A percentile compares a stretch with the other conserved stretches of the same genome.
phyloP scores from a whole-genome alignment of 2,888 invertebrate species.

The Crocallis elinguaria region DNA sequence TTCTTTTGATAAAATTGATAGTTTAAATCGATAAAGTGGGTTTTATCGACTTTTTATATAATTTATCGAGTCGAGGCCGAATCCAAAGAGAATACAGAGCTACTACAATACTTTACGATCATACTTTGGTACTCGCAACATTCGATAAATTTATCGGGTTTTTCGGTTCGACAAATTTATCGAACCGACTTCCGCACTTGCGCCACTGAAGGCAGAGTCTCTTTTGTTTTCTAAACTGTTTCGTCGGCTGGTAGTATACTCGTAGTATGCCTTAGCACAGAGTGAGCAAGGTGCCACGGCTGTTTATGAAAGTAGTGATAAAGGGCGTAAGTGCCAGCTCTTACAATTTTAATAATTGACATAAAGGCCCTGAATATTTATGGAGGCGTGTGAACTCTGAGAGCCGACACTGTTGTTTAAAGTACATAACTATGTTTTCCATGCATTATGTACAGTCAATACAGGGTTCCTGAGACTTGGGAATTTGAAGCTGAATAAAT shows the following conservation, averaged over 20 bases:
- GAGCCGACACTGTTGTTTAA: constrained; percentile 30
- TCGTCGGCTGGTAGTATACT: not conserved
- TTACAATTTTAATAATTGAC: constrained; percentile 32
- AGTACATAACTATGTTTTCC: constrained; percentile 53
- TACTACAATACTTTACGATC: too few relatives aligned
- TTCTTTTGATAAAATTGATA: too few relatives aligned
- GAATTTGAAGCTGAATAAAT: constrained; percentile 80
- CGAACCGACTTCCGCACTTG: too few relatives aligned
- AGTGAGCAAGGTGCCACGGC: not conserved
- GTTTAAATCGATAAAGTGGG: too few relatives aligned
- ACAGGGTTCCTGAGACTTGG: constrained; percentile 67
- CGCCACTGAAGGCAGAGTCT: not conserved
- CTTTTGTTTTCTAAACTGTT: not conserved
- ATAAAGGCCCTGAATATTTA: constrained; percentile 28
- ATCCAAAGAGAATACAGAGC: too few relatives aligned
- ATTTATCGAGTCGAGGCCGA: too few relatives aligned
- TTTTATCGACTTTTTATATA: too few relatives aligned
- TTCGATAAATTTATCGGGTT: too few relatives aligned
- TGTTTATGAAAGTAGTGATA: constrained; percentile 3
- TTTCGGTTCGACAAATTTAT: too few relatives aligned
- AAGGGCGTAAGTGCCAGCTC: constrained; percentile 20
- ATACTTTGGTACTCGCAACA: too few relatives aligned
- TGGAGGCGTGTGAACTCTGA: constrained; percentile 28
- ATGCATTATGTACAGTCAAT: constrained; percentile 76
- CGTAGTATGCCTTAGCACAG: not conserved